Percentiles rank a stretch among this genome's conserved stretches.
phyloP scores from a whole-genome alignment of 2,888 invertebrate species.

The Sinotaia quadrata region DNA sequence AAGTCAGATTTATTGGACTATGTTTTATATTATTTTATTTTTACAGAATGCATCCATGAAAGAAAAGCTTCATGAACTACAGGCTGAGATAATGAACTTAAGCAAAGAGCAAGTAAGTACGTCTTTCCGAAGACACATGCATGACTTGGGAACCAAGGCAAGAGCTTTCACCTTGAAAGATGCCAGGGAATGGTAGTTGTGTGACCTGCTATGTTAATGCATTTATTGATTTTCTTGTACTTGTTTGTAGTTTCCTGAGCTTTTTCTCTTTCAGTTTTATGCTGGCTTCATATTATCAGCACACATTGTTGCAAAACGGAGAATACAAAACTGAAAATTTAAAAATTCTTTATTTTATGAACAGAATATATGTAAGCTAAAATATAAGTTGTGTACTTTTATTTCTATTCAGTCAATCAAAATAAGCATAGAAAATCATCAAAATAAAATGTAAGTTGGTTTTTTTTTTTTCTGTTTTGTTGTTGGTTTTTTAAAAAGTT shows the following conservation, averaged over 20 bases:
- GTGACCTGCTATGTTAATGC: conserved; percentile 38
- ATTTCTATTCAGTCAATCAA: too few species aligned
- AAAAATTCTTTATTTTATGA: too few species aligned
- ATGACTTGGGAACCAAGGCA: conserved; percentile 11
- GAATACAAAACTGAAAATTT: too few species aligned
- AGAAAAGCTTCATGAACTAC: conserved; percentile 59
- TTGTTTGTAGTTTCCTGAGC: conserved; percentile 27
- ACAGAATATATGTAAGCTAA: too few species aligned
- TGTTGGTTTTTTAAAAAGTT: too few species aligned
- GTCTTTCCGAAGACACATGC: conserved; percentile 2
- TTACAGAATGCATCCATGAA: conserved; percentile 60
- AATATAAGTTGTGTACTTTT: too few species aligned
- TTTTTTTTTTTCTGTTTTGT: too few species aligned
- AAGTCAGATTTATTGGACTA: conserved; percentile 34
- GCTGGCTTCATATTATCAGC: too few species aligned
- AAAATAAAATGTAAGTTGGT: too few species aligned
- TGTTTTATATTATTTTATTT: conserved; percentile 29
- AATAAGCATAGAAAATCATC: too few species aligned
- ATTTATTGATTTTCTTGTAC: conserved; percentile 25
- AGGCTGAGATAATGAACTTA: conserved; percentile 63
- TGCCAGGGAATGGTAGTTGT: conserved; percentile 26
- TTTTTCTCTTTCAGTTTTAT: too few species aligned
- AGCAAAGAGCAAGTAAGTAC: conserved; percentile 65
- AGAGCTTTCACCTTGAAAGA: conserved; percentile 29
- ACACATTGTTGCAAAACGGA: too few species aligned